Percentiles rank a stretch among this genome's conserved stretches.
phyloP scores from a whole-genome alignment of 2,113 vertebrate species.

The Trichomycterus rosablanca region DNA sequence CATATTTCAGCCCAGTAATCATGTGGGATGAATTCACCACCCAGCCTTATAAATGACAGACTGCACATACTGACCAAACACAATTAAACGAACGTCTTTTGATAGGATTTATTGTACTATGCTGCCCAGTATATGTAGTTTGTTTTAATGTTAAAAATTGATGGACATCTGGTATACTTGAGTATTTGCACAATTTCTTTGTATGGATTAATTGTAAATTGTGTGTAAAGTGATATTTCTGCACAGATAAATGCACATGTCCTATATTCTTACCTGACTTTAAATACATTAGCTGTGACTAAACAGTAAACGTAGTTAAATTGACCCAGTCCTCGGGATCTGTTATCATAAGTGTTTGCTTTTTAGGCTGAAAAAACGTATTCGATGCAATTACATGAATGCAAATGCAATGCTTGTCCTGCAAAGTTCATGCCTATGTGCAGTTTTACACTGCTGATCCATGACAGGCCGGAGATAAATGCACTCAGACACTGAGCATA shows the following conservation, averaged over 20 bases:
- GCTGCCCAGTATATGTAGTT: conserved; percentile 14
- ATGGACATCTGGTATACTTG: conserved; percentile 15
- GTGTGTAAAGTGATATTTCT: background rate
- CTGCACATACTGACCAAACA: conserved; percentile 3
- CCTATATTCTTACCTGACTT: background rate
- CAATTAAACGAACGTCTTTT: background rate
- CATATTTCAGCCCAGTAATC: conserved; percentile 9
- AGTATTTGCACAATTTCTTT: conserved; percentile 34
- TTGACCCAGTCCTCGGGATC: too few species aligned
- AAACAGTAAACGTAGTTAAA: background rate
- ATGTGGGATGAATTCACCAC: conserved; percentile 25
- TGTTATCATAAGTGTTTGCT: too few species aligned
- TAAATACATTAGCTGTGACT: background rate
- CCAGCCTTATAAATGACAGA: conserved; percentile 38
- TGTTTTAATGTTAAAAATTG: conserved; percentile 1
- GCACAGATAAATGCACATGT: conserved; percentile 7
- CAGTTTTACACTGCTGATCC: too few species aligned
- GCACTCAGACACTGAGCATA: too few species aligned
- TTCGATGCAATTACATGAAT: too few species aligned
- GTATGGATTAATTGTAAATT: conserved; percentile 33
- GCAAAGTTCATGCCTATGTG: too few species aligned
- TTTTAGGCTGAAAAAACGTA: too few species aligned
- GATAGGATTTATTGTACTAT: conserved; percentile 1
- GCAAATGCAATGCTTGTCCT: too few species aligned
- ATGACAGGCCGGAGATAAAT: too few species aligned